phyloP scores from a whole-genome alignment of 2,888 invertebrate genomes.

The Choreutis nemorana region DNA sequence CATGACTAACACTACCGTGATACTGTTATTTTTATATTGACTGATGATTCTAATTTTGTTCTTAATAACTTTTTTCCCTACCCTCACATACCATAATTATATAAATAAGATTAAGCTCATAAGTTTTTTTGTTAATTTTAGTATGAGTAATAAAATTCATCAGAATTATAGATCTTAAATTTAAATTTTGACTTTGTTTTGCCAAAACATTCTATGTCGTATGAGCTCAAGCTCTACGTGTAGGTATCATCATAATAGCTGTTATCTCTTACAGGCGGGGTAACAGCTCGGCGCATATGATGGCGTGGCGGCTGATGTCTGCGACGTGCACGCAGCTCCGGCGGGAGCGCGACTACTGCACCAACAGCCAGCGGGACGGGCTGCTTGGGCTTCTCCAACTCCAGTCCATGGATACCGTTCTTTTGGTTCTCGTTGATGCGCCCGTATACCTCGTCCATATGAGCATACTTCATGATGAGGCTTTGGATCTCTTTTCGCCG shows the following conservation, averaged over 20 bases:
- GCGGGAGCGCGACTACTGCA: slow-evolving; percentile 48
- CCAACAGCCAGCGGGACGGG: slow-evolving; percentile 43
- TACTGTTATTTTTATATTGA: too few species aligned
- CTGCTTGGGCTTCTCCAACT: slow-evolving; percentile 18
- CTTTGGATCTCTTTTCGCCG: slow-evolving; percentile 85
- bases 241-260: slow-evolving; percentile 12
- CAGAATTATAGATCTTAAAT: too few species aligned
- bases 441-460: slow-evolving; percentile 76
- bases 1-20: slow-evolving; percentile 51
- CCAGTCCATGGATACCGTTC: slow-evolving; percentile 31
- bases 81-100: too few species aligned
- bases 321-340: slow-evolving; percentile 51
- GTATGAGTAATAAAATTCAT: too few species aligned
- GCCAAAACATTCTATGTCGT: too few species aligned
- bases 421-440: slow-evolving; percentile 44
- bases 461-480: slow-evolving; percentile 83
- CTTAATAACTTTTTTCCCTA: too few species aligned
- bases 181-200: too few species aligned
- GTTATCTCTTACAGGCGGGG: slow-evolving; percentile 65
- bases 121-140: too few species aligned
- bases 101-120: too few species aligned
- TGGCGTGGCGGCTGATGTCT: slow-evolving; percentile 48
- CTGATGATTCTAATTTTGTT: too few species aligned
- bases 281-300: slow-evolving; percentile 60
- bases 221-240: too few species aligned